These are phyloP conservation scores for Pitangus sulphuratus DNA, from an alignment of 2,797 vertebrate species.

Conservation along the genomic window DNA sequence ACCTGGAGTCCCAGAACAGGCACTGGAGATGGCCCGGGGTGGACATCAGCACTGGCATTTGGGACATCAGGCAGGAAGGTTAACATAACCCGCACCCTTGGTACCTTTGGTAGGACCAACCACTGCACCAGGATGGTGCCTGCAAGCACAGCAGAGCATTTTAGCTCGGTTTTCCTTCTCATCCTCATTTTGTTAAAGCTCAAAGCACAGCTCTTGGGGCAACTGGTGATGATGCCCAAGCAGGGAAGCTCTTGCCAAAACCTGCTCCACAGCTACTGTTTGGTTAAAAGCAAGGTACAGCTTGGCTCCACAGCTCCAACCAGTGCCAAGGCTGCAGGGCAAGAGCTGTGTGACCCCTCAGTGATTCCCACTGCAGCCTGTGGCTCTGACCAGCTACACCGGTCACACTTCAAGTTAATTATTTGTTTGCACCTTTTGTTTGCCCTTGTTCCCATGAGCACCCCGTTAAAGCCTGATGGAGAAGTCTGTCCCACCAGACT, in stretches of 20 bases:
- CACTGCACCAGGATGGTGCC: not conserved
- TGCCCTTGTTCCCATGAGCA: fast-evolving
- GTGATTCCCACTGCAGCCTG: not conserved
- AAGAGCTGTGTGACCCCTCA: fast-evolving
- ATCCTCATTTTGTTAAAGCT: not conserved
- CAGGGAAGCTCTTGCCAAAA: not conserved
- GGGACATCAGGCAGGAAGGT: not conserved
- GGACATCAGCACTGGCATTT: not conserved
- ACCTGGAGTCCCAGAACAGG: not conserved
- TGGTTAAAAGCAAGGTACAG: not conserved
- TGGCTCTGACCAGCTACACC: not conserved
- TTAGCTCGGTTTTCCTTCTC: not conserved
- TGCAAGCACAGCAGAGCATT: not conserved
- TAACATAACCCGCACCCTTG: fast-evolving
- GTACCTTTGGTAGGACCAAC: not conserved
- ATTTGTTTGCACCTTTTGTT: not conserved
- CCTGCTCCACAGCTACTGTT: not conserved
- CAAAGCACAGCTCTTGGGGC: not conserved
- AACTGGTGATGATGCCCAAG: not conserved
- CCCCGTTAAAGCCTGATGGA: not conserved
- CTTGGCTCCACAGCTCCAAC: not conserved
- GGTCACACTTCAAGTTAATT: not conserved
- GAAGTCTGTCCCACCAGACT: not conserved
- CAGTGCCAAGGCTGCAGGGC: not conserved
- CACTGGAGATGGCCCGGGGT: fast-evolving